These are phyloP conservation scores for Mustelus asterias DNA, from an alignment of 2,113 vertebrate genomes.

Conservation along the genomic window DNA sequence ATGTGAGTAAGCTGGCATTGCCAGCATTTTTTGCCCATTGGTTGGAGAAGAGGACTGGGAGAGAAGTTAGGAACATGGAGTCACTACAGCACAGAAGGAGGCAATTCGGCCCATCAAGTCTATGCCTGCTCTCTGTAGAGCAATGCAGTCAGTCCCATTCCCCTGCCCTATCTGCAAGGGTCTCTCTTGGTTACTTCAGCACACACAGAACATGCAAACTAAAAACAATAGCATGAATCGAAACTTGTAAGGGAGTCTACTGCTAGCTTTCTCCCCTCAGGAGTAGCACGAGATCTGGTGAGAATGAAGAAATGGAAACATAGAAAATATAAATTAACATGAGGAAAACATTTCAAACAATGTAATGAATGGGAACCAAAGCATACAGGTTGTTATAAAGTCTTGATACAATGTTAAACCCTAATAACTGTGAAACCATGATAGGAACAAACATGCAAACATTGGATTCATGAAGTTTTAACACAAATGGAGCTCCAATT, in stretches of 20 bases:
- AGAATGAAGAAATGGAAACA: not conserved
- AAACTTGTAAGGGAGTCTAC: not conserved
- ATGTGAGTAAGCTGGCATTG: no score
- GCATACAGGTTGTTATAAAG: no score
- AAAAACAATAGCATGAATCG: not conserved
- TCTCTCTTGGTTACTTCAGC: not conserved
- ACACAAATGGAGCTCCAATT: no score
- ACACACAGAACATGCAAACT: not conserved
- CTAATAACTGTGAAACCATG: no score
- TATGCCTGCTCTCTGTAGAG: no score
- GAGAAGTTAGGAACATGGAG: not conserved
- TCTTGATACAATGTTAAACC: no score
- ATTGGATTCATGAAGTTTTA: no score
- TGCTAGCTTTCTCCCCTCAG: not conserved
- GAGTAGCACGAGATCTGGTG: not conserved
- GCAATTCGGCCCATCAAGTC: no score
- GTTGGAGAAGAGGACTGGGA: not conserved
- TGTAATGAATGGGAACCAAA: not conserved
- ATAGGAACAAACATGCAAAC: no score
- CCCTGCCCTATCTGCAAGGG: no score
- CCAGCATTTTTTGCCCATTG: not conserved
- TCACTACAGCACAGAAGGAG: no score
- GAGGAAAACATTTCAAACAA: not conserved
- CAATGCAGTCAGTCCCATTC: no score
- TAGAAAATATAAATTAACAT: not conserved